Percentiles rank a stretch among this genome's conserved stretches.
phyloP scores from a whole-genome alignment of 2,797 vertebrate genomes.

The Champsocephalus gunnari region DNA sequence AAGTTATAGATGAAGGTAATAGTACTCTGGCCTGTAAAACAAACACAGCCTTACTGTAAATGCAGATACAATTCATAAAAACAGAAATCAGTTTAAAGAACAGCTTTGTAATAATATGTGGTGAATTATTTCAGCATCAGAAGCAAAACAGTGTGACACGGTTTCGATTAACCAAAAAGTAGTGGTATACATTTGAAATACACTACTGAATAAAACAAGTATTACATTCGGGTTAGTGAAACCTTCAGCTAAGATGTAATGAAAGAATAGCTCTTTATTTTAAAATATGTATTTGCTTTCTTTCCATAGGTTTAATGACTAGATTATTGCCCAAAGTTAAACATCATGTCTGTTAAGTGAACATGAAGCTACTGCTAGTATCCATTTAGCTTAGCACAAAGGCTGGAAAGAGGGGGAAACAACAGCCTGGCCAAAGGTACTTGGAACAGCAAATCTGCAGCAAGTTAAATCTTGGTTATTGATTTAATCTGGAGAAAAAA shows the following conservation, averaged over 20 bases:
- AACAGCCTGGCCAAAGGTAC: not conserved
- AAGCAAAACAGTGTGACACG: not conserved
- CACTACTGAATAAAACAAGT: not conserved
- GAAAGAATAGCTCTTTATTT: not conserved
- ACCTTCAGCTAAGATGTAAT: not conserved
- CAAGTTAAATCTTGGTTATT: not conserved
- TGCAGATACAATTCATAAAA: not conserved
- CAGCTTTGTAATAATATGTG: not conserved
- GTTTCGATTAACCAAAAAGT: not conserved
- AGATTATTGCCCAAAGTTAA: too few species aligned
- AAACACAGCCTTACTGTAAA: constrained; percentile 26
- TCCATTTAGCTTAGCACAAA: not conserved
- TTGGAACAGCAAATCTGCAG: not conserved
- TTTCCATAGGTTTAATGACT: not conserved
- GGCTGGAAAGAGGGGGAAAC: not conserved
- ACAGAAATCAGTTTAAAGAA: not conserved
- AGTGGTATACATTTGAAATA: not conserved
- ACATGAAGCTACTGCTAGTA: not conserved
- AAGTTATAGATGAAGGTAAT: constrained; percentile 83
- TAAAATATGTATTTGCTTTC: not conserved
- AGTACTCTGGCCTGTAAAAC: constrained; percentile 79
- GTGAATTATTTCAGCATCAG: not conserved
- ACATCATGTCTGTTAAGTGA: not conserved
- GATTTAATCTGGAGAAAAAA: not conserved
- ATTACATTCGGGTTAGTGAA: not conserved